Conservation (phyloP, 53 echinoderm and acorn worm species). For the Paracentrotus lividus region DNA sequence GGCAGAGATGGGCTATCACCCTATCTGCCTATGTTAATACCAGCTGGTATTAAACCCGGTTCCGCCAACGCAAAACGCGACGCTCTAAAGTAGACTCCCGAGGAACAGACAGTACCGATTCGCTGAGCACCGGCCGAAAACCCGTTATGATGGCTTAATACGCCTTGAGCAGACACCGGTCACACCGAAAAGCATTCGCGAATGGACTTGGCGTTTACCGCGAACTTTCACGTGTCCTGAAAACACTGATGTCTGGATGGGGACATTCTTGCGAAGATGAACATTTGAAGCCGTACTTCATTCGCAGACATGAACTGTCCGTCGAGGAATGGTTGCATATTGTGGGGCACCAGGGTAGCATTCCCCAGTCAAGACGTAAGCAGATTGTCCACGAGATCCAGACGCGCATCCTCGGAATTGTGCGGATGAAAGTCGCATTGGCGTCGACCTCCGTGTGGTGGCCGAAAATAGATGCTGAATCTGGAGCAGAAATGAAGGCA, state of each 20-base stretch:
- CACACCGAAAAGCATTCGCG: conserved; percentile 66
- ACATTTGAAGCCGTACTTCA: conserved; percentile 27
- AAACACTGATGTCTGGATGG: conserved; percentile 66
- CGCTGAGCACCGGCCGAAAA: conserved; percentile 20
- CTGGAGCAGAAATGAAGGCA: conserved; percentile 59
- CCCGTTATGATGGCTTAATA: conserved; percentile 58
- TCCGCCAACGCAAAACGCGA: background rate
- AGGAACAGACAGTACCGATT: background rate
- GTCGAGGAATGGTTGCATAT: too few species aligned
- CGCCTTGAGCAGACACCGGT: conserved; percentile 69
- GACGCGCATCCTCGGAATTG: conserved; percentile 76
- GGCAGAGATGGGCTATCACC: background rate
- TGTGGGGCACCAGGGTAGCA: conserved; percentile 71
- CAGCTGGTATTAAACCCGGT: background rate
- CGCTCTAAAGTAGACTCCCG: conserved; percentile 36
- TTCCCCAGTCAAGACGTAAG: conserved; percentile 63
- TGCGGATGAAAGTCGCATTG: conserved; percentile 71
- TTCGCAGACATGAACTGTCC: conserved; percentile 67
- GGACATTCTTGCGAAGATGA: conserved; percentile 30
- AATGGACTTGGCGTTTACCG: conserved; percentile 49
- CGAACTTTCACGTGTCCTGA: background rate
- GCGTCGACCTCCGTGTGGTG: conserved; percentile 73
- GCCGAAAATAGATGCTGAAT: conserved; percentile 74
- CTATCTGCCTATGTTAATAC: background rate
- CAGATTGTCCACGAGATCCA: conserved; percentile 71